These are phyloP conservation scores for Eciton burchellii DNA, from an alignment of 1,140 invertebrate species.

Conservation along the genomic window DNA sequence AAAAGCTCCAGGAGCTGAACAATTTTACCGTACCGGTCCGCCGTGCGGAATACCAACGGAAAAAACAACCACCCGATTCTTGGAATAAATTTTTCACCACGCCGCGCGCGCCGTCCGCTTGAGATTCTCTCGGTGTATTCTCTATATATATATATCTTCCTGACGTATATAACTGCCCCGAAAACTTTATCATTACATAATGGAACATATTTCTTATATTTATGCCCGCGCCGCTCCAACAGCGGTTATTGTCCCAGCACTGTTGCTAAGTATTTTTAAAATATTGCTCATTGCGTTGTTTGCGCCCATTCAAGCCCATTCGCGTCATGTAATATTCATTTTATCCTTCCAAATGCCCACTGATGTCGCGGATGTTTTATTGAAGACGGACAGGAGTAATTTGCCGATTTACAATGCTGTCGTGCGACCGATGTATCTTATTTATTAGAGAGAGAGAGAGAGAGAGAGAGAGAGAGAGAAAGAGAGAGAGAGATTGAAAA, in stretches of 20 bases:
- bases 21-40: constrained; percentile 49
- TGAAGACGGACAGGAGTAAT: neutral
- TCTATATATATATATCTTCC: too few relatives aligned
- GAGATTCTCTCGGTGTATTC: neutral
- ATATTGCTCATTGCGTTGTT: too few relatives aligned
- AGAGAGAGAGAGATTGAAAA: neutral
- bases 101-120: neutral
- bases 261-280: neutral
- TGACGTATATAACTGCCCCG: neutral
- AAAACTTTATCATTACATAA: constrained; percentile 1
- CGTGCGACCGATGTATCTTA: neutral
- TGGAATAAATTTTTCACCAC: constrained; percentile 36
- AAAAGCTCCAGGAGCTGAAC: constrained; percentile 51
- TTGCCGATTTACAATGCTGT: neutral
- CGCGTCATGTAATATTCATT: neutral
- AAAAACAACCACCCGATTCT: constrained; percentile 42
- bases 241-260: neutral
- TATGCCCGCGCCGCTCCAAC: neutral
- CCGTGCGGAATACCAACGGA: constrained; percentile 19
- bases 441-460: constrained; percentile 27
- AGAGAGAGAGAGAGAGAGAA: too few relatives aligned
- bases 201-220: neutral
- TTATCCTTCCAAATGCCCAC: neutral
- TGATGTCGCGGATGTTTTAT: neutral
- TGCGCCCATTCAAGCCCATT: neutral